Conservation (phyloP, 2,113 vertebrate genomes). For the Paratilapia polleni region DNA sequence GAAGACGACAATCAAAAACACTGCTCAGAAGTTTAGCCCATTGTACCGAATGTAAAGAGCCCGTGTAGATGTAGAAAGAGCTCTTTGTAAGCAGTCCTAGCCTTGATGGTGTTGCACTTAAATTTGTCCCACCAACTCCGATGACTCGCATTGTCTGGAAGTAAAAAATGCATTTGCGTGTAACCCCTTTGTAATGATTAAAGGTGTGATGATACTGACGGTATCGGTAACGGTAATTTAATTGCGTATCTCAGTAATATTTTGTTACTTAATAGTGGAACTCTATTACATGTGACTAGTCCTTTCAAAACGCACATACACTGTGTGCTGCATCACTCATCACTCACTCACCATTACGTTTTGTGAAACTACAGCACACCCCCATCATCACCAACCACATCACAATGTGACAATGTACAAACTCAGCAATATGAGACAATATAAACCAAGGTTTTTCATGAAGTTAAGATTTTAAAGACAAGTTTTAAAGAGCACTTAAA, state of each 20-base stretch:
- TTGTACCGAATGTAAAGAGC: not conserved
- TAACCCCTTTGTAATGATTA: not conserved
- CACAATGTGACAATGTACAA: not conserved
- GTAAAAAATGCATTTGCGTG: not conserved
- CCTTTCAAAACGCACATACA: not conserved
- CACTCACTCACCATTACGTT: not conserved
- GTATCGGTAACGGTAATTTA: not conserved
- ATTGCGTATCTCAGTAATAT: not conserved
- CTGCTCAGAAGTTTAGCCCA: not conserved
- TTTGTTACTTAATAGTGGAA: not conserved
- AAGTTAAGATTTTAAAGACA: not conserved
- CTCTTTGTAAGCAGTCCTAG: accelerated
- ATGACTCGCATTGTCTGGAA: not conserved
- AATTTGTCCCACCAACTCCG: not conserved
- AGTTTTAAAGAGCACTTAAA: too few relatives aligned
- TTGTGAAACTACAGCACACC: not conserved
- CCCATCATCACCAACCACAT: not conserved
- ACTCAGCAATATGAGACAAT: not conserved
- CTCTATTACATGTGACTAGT: not conserved
- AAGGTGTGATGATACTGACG: accelerated
- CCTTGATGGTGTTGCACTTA: not conserved
- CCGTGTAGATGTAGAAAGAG: not conserved
- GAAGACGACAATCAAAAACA: not conserved
- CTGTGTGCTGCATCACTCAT: not conserved
- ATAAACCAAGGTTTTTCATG: not conserved